Evolutionary conservation across 2,797 vertebrate genomes (phyloP).

Genomic region (Pempheris klunzingeri): DNA sequence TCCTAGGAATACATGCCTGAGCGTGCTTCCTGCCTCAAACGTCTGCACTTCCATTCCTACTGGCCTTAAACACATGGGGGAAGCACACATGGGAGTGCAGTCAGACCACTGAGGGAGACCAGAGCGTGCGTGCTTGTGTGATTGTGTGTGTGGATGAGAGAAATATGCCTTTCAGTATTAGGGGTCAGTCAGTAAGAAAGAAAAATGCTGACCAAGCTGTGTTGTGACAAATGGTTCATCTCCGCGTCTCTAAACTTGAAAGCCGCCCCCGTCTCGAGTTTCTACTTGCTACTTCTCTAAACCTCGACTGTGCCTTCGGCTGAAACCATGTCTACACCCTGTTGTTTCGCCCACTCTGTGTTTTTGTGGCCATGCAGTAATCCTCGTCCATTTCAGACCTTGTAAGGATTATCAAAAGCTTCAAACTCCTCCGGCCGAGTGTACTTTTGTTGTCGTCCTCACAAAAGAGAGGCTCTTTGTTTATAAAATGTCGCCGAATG

Average conservation of each 20-base stretch:
- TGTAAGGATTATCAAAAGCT: slow-evolving; percentile 32
- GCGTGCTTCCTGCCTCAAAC: slow-evolving; percentile 71
- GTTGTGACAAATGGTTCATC: slow-evolving; percentile 64
- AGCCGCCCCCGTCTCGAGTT: slow-evolving; percentile 66
- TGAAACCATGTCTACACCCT: slow-evolving; percentile 39
- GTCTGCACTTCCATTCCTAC: slow-evolving; percentile 74
- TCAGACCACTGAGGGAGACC: slow-evolving; percentile 79
- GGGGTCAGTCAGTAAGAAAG: slow-evolving; percentile 50
- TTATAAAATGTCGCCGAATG: slow-evolving; percentile 24
- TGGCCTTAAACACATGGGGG: slow-evolving; percentile 74
- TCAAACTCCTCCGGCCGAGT: slow-evolving; percentile 34
- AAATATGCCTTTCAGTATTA: slow-evolving; percentile 82
- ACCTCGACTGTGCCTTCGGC: slow-evolving; percentile 47
- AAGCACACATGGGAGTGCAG: slow-evolving; percentile 79
- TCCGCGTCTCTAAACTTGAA: slow-evolving; percentile 74
- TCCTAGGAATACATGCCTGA: slow-evolving; percentile 83
- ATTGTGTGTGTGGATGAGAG: slow-evolving; percentile 29
- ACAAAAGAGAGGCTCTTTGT: slow-evolving; percentile 37
- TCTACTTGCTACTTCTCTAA: slow-evolving; percentile 45
- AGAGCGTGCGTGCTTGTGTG: slow-evolving; percentile 40
- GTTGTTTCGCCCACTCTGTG: slow-evolving; percentile 41
- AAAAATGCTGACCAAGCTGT: slow-evolving; percentile 53
- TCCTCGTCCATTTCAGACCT: slow-evolving; percentile 40
- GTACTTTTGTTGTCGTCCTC: slow-evolving; percentile 9
- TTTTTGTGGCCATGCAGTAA: slow-evolving; percentile 48